Base-by-base conservation (phyloP, 53 echinoderm and acorn worm genomes). In the Henricia sp. region DNA sequence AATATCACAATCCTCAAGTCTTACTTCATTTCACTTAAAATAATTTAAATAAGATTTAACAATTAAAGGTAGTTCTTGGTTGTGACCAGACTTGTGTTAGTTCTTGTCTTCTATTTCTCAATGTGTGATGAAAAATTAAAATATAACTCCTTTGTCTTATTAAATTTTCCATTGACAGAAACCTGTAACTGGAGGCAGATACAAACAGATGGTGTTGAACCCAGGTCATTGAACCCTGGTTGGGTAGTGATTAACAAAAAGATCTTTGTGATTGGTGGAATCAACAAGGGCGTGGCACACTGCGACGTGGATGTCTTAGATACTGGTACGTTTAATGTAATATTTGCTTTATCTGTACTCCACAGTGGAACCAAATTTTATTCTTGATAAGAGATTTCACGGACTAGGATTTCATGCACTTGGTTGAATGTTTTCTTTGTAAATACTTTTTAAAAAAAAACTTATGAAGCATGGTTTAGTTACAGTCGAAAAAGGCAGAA, bases 231-330 rank as follows among this genome's bases (percentile, higher is more conserved):
- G 75, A 83, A 90, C 42, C 70, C 86, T 38, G 77, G 87, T 33
- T 67, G 76, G 50, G 80, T 71, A 13, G 84, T 77, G n/a, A 67
- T 90, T 4, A 71, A 83, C 40, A 74, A 83, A 3, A 83, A 86
- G 30, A 90, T 93, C 59, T 93, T 83, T 26, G 87, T 93, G 35
- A 87, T 89, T 69, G 93, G 93, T 28, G 93, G 93, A 4, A 72
- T 93, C 39, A 52, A 76, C 21, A 83, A 93, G 30, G 86, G 85
- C 1, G 67, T 69, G 32, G 93, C 93, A 0, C 64, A 71, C 34
- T 83, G 87, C 41, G 83, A 86, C 20, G 48, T 93, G 27, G 65
- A 87, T 66, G 70, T 87, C 51, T 77, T 90, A 50, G 83, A 90
- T 26, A 82, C 93, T 42, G 90, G 93, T 93, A 70, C n/a, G 43